Conservation (phyloP, 2,888 invertebrate species). For the Sphaerophoria taeniata region DNA sequence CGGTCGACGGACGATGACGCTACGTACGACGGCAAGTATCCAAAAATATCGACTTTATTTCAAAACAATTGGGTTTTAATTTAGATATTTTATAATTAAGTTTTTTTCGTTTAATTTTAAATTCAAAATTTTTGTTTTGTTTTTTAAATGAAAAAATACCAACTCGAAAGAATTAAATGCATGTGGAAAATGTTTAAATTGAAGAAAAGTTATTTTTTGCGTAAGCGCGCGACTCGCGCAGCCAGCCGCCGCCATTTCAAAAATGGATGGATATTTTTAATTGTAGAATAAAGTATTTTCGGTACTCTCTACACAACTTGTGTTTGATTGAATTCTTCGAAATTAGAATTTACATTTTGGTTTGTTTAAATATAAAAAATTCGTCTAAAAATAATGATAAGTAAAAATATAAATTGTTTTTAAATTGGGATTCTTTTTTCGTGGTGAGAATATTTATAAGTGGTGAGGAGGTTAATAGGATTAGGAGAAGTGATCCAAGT, state of each 20-base stretch:
- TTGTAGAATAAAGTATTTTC: conserved; percentile 68
- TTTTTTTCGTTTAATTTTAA: neutral
- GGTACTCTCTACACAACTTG: conserved; percentile 55
- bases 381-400: conserved; percentile 33
- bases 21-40: conserved; percentile 44
- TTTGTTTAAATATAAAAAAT: conserved; percentile 19
- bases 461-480: conserved; percentile 1
- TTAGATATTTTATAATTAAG: conserved; percentile 46
- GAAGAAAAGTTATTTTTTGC: conserved; percentile 73
- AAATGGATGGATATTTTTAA: conserved; percentile 70
- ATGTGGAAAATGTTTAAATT: conserved; percentile 69
- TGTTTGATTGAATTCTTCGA: conserved; percentile 63
- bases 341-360: neutral
- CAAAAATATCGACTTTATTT: conserved; percentile 74
- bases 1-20: neutral
- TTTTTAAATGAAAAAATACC: conserved; percentile 66
- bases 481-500: neutral
- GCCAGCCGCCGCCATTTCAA: neutral
- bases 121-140: conserved; percentile 1
- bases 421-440: neutral
- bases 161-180: conserved; percentile 58
- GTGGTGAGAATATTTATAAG: conserved; percentile 1
- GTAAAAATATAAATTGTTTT: conserved; percentile 17
- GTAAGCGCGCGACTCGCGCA: conserved; percentile 49
- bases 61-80: conserved; percentile 74